Evolutionary conservation across 2,797 vertebrate species (phyloP).

Genomic region (Hypotaenidia okinawae): DNA sequence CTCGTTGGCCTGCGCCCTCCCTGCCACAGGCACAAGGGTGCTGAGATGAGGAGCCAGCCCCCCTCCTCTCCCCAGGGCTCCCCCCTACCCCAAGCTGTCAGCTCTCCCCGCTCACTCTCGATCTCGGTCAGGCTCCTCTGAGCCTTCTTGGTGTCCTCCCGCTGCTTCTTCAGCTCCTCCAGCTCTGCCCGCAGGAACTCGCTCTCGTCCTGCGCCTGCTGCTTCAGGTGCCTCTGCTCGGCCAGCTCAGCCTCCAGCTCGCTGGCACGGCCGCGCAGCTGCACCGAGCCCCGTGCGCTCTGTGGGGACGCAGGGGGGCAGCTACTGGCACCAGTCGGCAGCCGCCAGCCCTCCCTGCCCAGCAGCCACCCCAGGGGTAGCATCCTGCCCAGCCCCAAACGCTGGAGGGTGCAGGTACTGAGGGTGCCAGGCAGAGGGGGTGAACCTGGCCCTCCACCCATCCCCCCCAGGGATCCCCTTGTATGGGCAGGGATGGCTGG

Average conservation of each 20-base stretch:
- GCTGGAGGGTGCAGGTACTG: neutral
- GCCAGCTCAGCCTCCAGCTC: conserved; percentile 97
- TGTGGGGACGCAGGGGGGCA: neutral
- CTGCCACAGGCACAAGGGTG: conserved; percentile 43
- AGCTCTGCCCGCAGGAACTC: conserved; percentile 94
- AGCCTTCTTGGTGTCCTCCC: conserved; percentile 94
- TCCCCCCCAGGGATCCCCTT: neutral
- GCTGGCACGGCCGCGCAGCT: conserved; percentile 88
- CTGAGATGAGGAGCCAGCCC: neutral
- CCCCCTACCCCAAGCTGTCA: rapidly evolving
- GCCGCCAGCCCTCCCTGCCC: rapidly evolving
- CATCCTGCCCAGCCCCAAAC: rapidly evolving
- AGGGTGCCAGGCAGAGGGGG: no score
- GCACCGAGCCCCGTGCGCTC: conserved; percentile 85
- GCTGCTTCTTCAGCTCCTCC: conserved; percentile 91
- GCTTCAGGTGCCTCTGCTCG: conserved; percentile 93
- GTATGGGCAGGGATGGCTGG: neutral
- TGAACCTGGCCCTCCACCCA: rapidly evolving
- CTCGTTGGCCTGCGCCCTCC: conserved; percentile 93
- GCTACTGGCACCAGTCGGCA: rapidly evolving
- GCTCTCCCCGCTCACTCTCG: conserved; percentile 84
- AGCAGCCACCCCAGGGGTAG: rapidly evolving
- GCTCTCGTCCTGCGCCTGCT: conserved; percentile 90
- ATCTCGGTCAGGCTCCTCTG: conserved; percentile 95
- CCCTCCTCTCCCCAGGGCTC: rapidly evolving